phyloP scores from a whole-genome alignment of 2,113 vertebrate genomes.

The Nyctereutes procyonoides region DNA sequence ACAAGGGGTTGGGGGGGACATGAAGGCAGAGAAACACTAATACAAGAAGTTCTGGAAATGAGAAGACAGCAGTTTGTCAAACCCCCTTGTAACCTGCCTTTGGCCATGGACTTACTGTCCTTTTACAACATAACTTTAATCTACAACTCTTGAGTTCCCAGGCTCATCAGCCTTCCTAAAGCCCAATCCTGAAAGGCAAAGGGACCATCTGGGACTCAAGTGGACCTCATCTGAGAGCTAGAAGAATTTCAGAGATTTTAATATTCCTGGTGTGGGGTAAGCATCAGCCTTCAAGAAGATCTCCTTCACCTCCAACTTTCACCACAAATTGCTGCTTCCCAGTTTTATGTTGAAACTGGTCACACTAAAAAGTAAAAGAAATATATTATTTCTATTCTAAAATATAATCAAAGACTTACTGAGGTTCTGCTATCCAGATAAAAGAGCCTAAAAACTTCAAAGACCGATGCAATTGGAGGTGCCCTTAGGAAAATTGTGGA shows the following conservation, averaged over 20 bases:
- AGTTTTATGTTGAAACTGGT: not conserved
- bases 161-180: not conserved
- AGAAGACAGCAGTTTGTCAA: not conserved
- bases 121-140: not conserved
- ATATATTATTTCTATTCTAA: not conserved
- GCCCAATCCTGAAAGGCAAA: not conserved
- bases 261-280: not conserved
- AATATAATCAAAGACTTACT: constrained; percentile 12
- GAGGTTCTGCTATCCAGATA: not conserved
- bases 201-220: not conserved
- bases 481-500: not conserved
- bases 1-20: too few relatives aligned
- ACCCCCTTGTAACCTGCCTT: not conserved
- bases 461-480: not conserved
- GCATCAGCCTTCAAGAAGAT: not conserved
- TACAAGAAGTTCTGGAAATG: not conserved
- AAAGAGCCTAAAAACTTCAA: constrained; percentile 4
- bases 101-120: not conserved
- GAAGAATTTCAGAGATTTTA: not conserved
- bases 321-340: not conserved
- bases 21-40: not conserved
- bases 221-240: not conserved
- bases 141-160: not conserved
- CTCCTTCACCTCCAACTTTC: not conserved
- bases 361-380: not conserved